Conservation (phyloP, 30 jellyfish, hydroid and myxozoan genomes). For the Morbakka virulenta region DNA sequence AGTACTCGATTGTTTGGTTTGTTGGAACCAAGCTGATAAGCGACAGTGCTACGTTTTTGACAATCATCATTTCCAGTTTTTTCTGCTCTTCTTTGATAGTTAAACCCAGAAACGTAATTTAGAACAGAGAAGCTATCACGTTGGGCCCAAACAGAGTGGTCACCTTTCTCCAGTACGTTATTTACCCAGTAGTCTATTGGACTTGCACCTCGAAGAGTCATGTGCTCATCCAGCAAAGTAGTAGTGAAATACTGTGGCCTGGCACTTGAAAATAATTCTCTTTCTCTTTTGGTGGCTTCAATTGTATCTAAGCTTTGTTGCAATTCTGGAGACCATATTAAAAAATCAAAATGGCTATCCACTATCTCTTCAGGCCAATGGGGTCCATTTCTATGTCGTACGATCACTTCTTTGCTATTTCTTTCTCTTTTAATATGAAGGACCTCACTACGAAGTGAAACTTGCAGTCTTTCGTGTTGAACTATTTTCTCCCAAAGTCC, state of each 20-base stretch:
- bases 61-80: background rate
- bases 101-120: background rate
- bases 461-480: background rate
- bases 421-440: background rate
- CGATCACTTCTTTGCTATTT: background rate
- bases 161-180: constrained; percentile 35
- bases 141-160: constrained; percentile 38
- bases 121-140: constrained; percentile 23
- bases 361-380: background rate
- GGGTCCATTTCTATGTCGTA: background rate
- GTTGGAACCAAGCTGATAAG: constrained; percentile 43
- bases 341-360: background rate
- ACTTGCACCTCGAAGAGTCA: background rate
- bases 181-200: constrained; percentile 54
- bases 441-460: background rate
- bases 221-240: background rate
- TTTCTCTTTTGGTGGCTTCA: constrained; percentile 1
- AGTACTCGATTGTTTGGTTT: constrained; percentile 30
- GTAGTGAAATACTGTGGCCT: background rate
- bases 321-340: constrained; percentile 23
- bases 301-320: background rate
- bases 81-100: background rate
- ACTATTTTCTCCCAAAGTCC: constrained; percentile 10
- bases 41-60: constrained; percentile 12
- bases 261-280: background rate